Evolutionary conservation across 2,113 vertebrate species (phyloP), one percentile per base, ranked within the genome.

Genomic region (Leucoraja erinaceus): DNA sequence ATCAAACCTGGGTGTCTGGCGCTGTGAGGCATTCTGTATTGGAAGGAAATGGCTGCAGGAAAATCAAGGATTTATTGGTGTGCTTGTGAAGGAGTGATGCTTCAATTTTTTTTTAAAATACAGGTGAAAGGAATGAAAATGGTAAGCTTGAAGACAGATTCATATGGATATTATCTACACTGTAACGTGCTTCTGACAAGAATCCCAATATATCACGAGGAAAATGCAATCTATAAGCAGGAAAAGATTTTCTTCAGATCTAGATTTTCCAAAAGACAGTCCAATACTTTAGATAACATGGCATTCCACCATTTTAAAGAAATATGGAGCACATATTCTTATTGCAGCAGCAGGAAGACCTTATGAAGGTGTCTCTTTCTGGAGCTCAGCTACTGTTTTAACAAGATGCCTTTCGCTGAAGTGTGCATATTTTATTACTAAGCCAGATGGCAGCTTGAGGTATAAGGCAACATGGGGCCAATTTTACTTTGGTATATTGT

Each of bases 401-500:
- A 72, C 33, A 54, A 47, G 18, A 33, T 54, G 90, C 38, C 33
- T 72, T 91, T 91, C 12, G 22, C 66, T 91, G 68, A 91, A 66
- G 63, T 72, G 38, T 72, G 47, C 68, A 72, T 72, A 72, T 6
- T 47, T 90, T 25, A 38, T 90, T 70, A 28, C 9, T 47, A 38
- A 91, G 33, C 63, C 68, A 72, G 90, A 91, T 70, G 63, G 90
- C 33, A 72, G 22, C 90, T 72, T 70, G 68, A 47, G 31, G 47
- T 91, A 54, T 20, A 25, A 38, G 38, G 68, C 33, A 91, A 28
- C 90, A 91, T 47, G 33, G 68, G 33, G 33, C 90, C 56, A 91
- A 91, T 54, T 72, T 91, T 33, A 91, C 90, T 72, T 68, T 72
- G 38, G 90, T 72, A 91, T 47, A 72, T 91, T 47, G 11, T 54